Evolutionary conservation across 2,113 vertebrate species (phyloP), one percentile per base, ranked within the genome.

Genomic region (Halcyon malimbica): DNA sequence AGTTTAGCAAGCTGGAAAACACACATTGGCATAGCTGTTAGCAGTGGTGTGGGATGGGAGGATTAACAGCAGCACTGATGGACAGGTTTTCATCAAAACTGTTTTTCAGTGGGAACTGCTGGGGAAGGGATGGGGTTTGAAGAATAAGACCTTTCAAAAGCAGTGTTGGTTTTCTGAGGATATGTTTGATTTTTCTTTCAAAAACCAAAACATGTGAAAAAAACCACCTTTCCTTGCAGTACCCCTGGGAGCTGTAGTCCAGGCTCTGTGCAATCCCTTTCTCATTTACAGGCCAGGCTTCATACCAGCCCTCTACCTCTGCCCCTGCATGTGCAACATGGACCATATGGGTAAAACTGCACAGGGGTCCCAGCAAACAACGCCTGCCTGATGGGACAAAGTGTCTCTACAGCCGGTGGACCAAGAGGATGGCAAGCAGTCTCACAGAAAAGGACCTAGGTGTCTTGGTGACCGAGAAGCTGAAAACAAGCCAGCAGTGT

Each of bases 1-100:
- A 97, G 76, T 84, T 97, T 92, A 96, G 93, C 68, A 97, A 83
- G 89, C 97, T 98, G 95, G 60, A 97, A 97, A 93, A 95, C 56
- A 97, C 46, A 96, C 54, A 89, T 59, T 68, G 94, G 79, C 79
- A 94, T 9, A 78, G 60, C 17, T 76, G 92, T 96, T 80, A 96
- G 93, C 3, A 13, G 35, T 46, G 71, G 28, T 78, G 57, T 82
- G 83, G 77, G 80, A 91, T n/a, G 57, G 69, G 54, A 59, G 77
- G 46, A 60, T 56, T 88, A 81, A 62, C 37, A 54, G 77, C 4
- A 70, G 79, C 54, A 20, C n/a, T 79, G 70, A 65, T 18, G 71
- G 84, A 54, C 50, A 83, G 31, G 31, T 83, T 91, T 82, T 56
- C 84, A 88, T 75, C 57, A 89, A 82, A 84, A 57, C 12, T 42